Evolutionary conservation across 1,140 invertebrate species (phyloP).

Genomic region (Venturia canescens): DNA sequence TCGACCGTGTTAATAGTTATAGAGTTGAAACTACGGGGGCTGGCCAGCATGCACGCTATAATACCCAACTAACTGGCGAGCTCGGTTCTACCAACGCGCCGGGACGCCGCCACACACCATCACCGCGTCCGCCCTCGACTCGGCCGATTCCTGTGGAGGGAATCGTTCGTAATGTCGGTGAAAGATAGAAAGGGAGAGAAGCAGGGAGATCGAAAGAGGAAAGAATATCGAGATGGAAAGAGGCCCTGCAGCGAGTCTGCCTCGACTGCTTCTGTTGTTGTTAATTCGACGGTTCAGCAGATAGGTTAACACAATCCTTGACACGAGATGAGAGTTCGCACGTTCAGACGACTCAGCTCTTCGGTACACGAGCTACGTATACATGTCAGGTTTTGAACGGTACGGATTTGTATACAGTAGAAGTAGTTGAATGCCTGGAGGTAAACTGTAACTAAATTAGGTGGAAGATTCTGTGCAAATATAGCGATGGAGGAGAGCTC

Average conservation of each 20-base stretch:
- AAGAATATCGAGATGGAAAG: background rate
- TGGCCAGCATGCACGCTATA: constrained; percentile 51
- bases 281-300: constrained; percentile 26
- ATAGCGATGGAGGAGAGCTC: too few species aligned
- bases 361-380: background rate
- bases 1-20: constrained; percentile 58
- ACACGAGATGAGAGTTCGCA: constrained; percentile 7
- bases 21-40: constrained; percentile 56
- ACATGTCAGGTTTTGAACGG: background rate
- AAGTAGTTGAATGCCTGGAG: background rate
- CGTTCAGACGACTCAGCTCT: constrained; percentile 11
- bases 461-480: background rate
- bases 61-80: constrained; percentile 55
- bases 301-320: background rate
- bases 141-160: constrained; percentile 17
- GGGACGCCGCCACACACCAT: constrained; percentile 25
- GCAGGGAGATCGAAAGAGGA: background rate
- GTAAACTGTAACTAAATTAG: background rate
- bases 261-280: constrained; percentile 31
- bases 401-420: background rate
- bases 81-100: constrained; percentile 37
- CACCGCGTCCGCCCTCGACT: background rate
- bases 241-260: background rate
- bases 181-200: constrained; percentile 19
- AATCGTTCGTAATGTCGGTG: constrained; percentile 19